phyloP scores from a whole-genome alignment of 2,113 vertebrate species.

The Martes martes region DNA sequence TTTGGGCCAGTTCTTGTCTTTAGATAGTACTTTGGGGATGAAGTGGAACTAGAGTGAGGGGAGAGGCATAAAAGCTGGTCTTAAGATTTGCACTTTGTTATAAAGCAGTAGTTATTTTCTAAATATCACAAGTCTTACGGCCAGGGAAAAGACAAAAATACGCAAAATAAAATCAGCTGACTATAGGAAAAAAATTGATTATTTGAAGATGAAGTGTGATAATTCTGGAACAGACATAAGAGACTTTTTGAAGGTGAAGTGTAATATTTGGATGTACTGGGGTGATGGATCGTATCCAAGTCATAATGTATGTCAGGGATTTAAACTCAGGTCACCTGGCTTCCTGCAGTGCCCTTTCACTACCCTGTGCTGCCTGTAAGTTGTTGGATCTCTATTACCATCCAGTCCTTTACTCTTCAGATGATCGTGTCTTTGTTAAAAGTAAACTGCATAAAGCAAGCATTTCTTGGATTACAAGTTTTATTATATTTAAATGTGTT shows the following conservation, averaged over 20 bases:
- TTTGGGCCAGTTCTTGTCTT: conserved; percentile 3
- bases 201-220: not conserved
- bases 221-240: not conserved
- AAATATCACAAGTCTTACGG: not conserved
- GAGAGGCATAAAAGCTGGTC: not conserved
- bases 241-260: not conserved
- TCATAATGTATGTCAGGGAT: not conserved
- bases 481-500: not conserved
- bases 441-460: not conserved
- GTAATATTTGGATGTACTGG: not conserved
- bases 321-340: not conserved
- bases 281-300: not conserved
- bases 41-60: not conserved
- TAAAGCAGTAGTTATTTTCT: not conserved
- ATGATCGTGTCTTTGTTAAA: not conserved
- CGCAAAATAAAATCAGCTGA: not conserved
- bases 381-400: not conserved
- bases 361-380: not conserved
- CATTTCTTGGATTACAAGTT: not conserved
- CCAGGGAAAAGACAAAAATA: not conserved
- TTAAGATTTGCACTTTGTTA: conserved; percentile 18
- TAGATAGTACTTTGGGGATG: not conserved
- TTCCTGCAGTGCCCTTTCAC: not conserved
- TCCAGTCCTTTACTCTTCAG: not conserved
- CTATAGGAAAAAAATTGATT: not conserved